Percentiles rank a stretch among this genome's conserved stretches.
phyloP scores from a whole-genome alignment of 2,888 invertebrate genomes.

The Trichogramma evanescens region DNA sequence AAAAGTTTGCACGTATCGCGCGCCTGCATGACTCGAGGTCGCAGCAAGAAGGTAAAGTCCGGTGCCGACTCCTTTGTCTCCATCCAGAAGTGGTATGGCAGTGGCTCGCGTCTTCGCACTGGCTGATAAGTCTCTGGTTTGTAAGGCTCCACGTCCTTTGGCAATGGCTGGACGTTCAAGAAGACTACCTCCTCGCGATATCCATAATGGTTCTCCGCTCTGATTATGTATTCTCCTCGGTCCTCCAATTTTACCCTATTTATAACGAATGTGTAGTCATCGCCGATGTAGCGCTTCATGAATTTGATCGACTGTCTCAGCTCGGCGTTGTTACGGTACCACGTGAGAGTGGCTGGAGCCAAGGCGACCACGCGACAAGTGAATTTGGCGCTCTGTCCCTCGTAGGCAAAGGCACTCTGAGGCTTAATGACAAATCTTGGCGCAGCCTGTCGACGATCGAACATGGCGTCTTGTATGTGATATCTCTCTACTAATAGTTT shows the following conservation, averaged over 20 bases:
- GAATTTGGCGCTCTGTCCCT: conserved; percentile 95
- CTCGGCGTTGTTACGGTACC: conserved; percentile 90
- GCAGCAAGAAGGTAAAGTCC: conserved; percentile 94
- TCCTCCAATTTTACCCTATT: conserved; percentile 93
- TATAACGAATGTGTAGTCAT: conserved; percentile 95
- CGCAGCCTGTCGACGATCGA: conserved; percentile 94
- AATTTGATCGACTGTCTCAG: conserved; percentile 95
- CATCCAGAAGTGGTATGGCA: conserved; percentile 84
- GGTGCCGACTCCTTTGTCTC: conserved; percentile 91
- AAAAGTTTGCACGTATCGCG: conserved; percentile 95
- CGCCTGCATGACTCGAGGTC: conserved; percentile 96
- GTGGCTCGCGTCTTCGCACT: conserved; percentile 69
- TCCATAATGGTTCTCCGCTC: conserved; percentile 95
- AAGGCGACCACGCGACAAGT: conserved; percentile 93
- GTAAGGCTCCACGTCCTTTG: conserved; percentile 63
- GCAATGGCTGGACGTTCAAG: conserved; percentile 86
- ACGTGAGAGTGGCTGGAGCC: conserved; percentile 90
- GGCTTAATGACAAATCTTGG: conserved; percentile 97
- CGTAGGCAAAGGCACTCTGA: conserved; percentile 89
- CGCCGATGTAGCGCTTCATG: conserved; percentile 95
- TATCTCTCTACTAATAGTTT: conserved; percentile 94
- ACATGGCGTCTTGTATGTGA: conserved; percentile 90
- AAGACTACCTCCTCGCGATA: conserved; percentile 93
- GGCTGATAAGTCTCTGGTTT: conserved; percentile 61
- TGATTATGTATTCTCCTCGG: conserved; percentile 93